These are phyloP conservation scores for Balaeniceps rex DNA, from an alignment of 2,113 vertebrate species.

Conservation along the genomic window DNA sequence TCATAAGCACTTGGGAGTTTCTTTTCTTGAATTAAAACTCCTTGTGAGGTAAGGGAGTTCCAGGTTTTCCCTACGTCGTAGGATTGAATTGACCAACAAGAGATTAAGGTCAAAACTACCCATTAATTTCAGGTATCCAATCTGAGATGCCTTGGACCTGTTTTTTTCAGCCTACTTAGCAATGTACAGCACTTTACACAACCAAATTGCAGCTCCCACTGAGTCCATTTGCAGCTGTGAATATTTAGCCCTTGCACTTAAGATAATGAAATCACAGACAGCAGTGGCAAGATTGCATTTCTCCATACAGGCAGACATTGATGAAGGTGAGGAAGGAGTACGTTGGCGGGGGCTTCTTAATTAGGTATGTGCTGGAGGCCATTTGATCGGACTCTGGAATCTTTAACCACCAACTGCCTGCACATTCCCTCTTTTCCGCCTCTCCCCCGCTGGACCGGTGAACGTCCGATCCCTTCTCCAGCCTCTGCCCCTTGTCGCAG, in stretches of 20 bases:
- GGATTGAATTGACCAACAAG: background rate
- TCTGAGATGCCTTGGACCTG: background rate
- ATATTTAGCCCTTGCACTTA: constrained; percentile 43
- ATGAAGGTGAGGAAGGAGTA: background rate
- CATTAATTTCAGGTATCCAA: constrained; percentile 9
- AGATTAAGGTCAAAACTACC: constrained; percentile 4
- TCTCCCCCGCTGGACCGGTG: background rate
- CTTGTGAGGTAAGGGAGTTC: background rate
- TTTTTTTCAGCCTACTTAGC: constrained; percentile 13
- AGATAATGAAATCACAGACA: constrained; percentile 18
- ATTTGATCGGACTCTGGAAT: background rate
- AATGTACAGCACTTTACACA: background rate
- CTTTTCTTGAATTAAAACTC: background rate
- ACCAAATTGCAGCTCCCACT: constrained; percentile 17
- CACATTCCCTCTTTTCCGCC: background rate
- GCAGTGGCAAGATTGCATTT: background rate
- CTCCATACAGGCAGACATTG: background rate
- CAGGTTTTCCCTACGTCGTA: background rate
- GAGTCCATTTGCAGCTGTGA: constrained; percentile 45
- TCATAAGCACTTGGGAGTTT: background rate
- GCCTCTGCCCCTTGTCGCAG: background rate
- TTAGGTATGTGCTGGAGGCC: background rate
- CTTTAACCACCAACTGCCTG: background rate
- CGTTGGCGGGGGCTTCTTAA: background rate
- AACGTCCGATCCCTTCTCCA: background rate